phyloP scores from a whole-genome alignment of 2,888 invertebrate genomes.

The Agrotis clavis region DNA sequence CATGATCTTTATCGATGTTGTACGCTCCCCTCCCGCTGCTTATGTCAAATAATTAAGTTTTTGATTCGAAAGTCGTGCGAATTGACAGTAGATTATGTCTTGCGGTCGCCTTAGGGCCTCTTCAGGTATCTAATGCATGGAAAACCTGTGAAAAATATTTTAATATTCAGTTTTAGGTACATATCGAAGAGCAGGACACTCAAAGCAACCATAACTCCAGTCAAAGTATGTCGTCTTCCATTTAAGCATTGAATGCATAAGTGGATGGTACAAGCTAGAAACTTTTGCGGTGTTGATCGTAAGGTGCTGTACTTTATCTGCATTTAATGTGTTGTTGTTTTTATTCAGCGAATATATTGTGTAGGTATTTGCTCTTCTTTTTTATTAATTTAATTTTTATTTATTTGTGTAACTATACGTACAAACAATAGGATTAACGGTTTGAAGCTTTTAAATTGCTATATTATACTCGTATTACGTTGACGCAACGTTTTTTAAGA shows the following conservation, averaged over 20 bases:
- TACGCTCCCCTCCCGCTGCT: too few relatives aligned
- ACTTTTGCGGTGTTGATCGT: neutral
- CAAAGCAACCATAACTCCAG: slow-evolving; percentile 62
- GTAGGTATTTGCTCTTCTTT: neutral
- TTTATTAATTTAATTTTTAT: neutral
- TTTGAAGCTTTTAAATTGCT: too few relatives aligned
- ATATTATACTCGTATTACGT: too few relatives aligned
- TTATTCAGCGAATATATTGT: neutral
- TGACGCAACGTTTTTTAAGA: too few relatives aligned
- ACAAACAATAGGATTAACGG: too few relatives aligned
- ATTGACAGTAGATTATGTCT: neutral
- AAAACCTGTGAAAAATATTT: slow-evolving; percentile 36
- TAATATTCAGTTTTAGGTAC: slow-evolving; percentile 32
- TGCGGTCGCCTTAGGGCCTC: neutral
- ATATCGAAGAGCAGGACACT: slow-evolving; percentile 56
- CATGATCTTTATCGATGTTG: too few relatives aligned
- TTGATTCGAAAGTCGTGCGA: too few relatives aligned
- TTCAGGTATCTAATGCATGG: neutral
- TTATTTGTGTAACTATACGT: neutral
- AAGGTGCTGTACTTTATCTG: neutral
- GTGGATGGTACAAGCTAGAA: slow-evolving; percentile 29
- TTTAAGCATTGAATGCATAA: slow-evolving; percentile 61
- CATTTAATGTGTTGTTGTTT: neutral
- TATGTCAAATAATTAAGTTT: too few relatives aligned
- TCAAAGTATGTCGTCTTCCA: slow-evolving; percentile 58